Base-by-base conservation (phyloP, 2,797 vertebrate species). In the Xenops minutus region DNA sequence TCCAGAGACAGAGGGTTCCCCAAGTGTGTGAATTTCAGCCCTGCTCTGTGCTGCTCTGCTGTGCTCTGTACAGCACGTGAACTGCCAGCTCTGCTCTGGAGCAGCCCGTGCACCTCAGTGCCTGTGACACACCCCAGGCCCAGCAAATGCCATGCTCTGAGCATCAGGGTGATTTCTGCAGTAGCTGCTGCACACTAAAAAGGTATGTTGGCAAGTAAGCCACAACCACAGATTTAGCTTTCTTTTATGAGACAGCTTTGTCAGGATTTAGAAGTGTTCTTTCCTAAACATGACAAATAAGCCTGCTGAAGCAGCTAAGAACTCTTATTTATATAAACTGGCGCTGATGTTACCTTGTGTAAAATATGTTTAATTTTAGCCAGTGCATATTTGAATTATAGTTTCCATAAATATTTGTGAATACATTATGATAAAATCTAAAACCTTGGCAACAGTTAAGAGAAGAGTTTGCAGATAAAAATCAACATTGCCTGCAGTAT, bases 401-500 rank as follows among this genome's bases (percentile, higher is more conserved):
- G 88, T 95, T 95, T 89, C 94, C 88, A 95, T 95, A 97, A 96
- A 96, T 96, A 95, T 96, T 97, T 95, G 95, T 95, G 96, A 96
- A 95, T 96, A 93, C 56, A 95, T 97, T 96, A 96, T 95, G 95
- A 97, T 96, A 96, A 93, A 89, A 96, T 96, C 93, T 95, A 82
- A 92, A 96, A 93, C 77, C 94, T 95, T 97, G 96, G 96, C 95
- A 95, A 92, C 91, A 94, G 93, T 96, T 96, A 96, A 96, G 86
- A 96, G 91, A 69, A 71, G 77, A 93, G 85, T 91, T 94, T 93
- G 85, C 43, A 85, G 96, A 97, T 95, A 96, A 97, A 96, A 97
- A 97, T 97, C 96, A 96, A 96, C 94, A 96, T 93, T 97, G 96
- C 96, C 96, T 96, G 95, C 85, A 95, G 96, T 96, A 89, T 97